Base-by-base conservation (phyloP, 2,797 vertebrate species). In the Enteromius afrohamiltoni region DNA sequence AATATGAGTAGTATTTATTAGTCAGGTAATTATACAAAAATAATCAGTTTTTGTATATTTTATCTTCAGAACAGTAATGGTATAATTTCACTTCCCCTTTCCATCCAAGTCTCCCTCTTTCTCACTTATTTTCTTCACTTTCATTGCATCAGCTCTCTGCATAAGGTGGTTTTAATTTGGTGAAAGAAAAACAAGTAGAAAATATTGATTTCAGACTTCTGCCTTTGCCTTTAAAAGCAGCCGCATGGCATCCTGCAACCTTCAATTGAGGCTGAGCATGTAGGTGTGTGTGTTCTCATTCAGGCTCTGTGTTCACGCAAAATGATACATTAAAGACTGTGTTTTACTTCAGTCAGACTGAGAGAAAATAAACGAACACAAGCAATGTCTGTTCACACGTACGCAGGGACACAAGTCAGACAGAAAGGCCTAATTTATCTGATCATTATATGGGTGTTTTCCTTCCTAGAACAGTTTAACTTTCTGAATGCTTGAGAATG, bases 271-370 rank as follows among this genome's bases (percentile, higher is more conserved):
- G 79, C 91, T 87, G 86, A 92, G 91, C 93, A 95, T 95, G 95
- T 95, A 96, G 95, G 94, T 96, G 92, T 95, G 91, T 49, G 92
- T 94, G 94, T 95, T 95, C 95, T 95, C 93, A 94, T 94, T 94
- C 94, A 92, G 95, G 93, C 93, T 91, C 91, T 86, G 88, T 93
- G 93, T 94, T 94, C 93, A 93, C 93, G 95, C 93, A 92, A 96
- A 97, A 96, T 96, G 95, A 96, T 95, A 95, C 94, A 96, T 96
- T 95, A 94, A 96, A 95, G 93, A 86, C 91, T 94, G 93, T 97
- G 95, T 95, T 95, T 96, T 94, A 93, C 93, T 95, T 95, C 92
- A 94, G 89, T 95, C 93, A 94, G 92, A 96, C 95, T 94, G 92
- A 88, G 90, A 95, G 95, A 96, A 97, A 96, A 96, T 94, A 93